Base-by-base conservation (phyloP, 1,140 invertebrate species). In the Nautilus pompilius region DNA sequence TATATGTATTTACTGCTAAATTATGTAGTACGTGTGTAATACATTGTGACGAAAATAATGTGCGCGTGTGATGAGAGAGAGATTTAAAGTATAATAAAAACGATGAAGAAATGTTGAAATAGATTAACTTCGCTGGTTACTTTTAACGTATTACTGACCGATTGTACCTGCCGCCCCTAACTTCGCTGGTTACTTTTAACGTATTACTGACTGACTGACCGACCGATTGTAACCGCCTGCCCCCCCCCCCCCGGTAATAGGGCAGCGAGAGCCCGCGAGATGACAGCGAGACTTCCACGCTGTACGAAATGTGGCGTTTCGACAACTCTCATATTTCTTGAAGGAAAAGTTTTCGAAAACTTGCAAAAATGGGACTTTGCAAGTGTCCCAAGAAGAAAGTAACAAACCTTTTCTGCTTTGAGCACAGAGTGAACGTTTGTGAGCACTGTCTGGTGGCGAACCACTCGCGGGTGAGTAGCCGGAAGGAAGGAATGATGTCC, bases 351-450 rank as follows among this genome's bases (percentile, higher is more conserved):
- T 30, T 56, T 22, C 29, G 2, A 17, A 30, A 29, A 15, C 17
- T 4, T 0, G 5, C 24, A 58, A 71, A 26, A 26, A 98, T 99
- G 96, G 96, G 96, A 51, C 86, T 99, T 26, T 99, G 96, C 84
- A 98, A 98, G 82, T 99, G 96, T 84, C 94, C 95, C 15, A 97
- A 98, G 83, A 87, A 91, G 74, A 90, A 91, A 86, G 94, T 98
- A 29, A 98, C 96, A 53, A 98, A 95, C 84, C 90, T 97, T 78
- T 99, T 98, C 86, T 99, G 96, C 86, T 99, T 97, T 82, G 94
- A 98, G 84, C 96, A 99, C 81, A 85, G 94, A 75, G 95, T 98
- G 2, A 99, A 98, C 88, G 96, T 99, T 77, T 99, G 96, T 83
- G 96, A 99, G 86, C 88, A 94, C 86, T 99, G 96, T 85, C 91